Percentiles rank a stretch among this genome's conserved stretches.
Conservation (phyloP, 1,140 invertebrate species). For the Ceratina calcarata region DNA sequence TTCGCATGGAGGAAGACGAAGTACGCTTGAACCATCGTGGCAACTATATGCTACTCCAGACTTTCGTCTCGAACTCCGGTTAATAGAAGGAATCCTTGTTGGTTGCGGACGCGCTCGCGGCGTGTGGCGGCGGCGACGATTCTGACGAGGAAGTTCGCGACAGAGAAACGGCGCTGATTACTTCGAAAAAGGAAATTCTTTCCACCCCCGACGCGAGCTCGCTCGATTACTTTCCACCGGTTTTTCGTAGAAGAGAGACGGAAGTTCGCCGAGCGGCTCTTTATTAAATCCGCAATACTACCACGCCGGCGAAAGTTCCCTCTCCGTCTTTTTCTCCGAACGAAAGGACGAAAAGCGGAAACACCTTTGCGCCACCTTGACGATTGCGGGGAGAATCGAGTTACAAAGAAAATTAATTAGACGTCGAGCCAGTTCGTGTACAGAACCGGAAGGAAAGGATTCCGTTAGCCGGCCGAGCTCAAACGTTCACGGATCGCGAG, state of each 20-base stretch:
- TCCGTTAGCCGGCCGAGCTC: neutral
- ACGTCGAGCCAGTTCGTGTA: slow-evolving; percentile 51
- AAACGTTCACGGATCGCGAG: slow-evolving; percentile 31
- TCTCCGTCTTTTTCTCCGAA: neutral
- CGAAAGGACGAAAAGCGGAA: neutral
- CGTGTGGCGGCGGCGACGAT: slow-evolving; percentile 6
- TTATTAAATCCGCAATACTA: slow-evolving; percentile 65
- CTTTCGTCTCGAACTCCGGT: neutral
- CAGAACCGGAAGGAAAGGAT: slow-evolving; percentile 1
- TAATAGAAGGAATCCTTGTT: neutral
- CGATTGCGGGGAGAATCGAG: slow-evolving; percentile 62
- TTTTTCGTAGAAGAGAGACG: slow-evolving; percentile 51
- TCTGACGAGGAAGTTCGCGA: slow-evolving; percentile 40
- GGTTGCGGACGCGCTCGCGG: neutral
- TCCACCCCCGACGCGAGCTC: neutral
- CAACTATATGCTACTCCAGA: too few species aligned
- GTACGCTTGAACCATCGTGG: too few species aligned
- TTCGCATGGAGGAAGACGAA: too few species aligned
- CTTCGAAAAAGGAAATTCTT: slow-evolving; percentile 54
- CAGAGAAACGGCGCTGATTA: slow-evolving; percentile 51
- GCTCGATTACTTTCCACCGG: slow-evolving; percentile 24
- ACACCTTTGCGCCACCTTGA: slow-evolving; percentile 53
- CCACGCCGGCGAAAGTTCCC: slow-evolving; percentile 43
- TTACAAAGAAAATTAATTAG: slow-evolving; percentile 68
- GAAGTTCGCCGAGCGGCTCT: slow-evolving; percentile 53